These are phyloP conservation scores for Poeciliopsis gracilis DNA, from an alignment of 2,797 vertebrate species.

Conservation along the genomic window DNA sequence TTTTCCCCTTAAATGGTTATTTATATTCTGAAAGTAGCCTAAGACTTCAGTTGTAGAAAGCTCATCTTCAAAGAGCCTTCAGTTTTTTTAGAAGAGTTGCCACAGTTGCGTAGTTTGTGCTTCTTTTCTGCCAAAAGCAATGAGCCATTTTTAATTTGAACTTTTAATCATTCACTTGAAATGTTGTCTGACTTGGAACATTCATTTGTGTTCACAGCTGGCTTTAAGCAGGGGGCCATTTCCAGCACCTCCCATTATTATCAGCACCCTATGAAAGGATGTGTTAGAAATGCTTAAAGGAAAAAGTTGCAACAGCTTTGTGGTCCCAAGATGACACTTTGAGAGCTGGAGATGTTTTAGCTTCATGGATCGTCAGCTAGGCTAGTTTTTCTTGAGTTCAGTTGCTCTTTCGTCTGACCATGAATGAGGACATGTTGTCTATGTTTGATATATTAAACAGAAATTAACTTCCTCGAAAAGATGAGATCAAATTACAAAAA, in stretches of 20 bases:
- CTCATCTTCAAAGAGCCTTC: slow-evolving; percentile 25
- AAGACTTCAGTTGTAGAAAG: slow-evolving; percentile 15
- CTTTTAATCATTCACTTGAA: not conserved
- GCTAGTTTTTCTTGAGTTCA: not conserved
- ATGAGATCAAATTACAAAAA: not conserved
- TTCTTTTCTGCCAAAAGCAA: not conserved
- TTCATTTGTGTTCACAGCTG: not conserved
- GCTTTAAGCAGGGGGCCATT: not conserved
- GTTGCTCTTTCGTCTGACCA: not conserved
- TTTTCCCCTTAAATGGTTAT: slow-evolving; percentile 10
- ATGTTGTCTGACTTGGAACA: not conserved
- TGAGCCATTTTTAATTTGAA: slow-evolving; percentile 1
- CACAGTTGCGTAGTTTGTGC: slow-evolving; percentile 26
- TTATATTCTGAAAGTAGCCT: slow-evolving; percentile 25
- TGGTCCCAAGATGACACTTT: not conserved
- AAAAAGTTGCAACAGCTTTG: not conserved
- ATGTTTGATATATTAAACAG: not conserved
- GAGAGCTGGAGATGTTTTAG: not conserved
- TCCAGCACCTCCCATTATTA: not conserved
- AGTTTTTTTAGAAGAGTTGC: slow-evolving; percentile 25
- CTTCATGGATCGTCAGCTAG: too few relatives aligned
- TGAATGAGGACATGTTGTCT: not conserved
- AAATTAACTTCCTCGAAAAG: not conserved
- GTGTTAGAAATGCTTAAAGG: not conserved
- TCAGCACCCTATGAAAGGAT: not conserved